Evolutionary conservation across 2,888 invertebrate species (phyloP).

Genomic region (Drosophila anomalata): DNA sequence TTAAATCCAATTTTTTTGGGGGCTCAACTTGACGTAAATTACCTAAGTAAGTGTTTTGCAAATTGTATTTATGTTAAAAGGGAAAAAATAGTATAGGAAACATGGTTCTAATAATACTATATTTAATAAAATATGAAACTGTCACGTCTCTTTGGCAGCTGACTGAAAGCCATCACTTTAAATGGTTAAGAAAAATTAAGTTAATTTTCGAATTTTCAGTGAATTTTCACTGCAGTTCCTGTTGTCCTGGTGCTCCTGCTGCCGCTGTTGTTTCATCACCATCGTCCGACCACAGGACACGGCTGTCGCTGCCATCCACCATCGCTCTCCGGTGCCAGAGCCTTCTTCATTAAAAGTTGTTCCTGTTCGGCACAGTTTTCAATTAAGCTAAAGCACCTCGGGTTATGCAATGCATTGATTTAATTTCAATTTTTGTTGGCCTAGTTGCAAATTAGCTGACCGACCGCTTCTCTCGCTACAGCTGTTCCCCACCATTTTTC

Average conservation of each 20-base stretch:
- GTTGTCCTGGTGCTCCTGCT: neutral
- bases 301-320: conserved; percentile 5
- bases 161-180: conserved; percentile 1
- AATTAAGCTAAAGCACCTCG: conserved; percentile 57
- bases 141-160: neutral
- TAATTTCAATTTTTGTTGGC: conserved; percentile 55
- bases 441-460: conserved; percentile 73
- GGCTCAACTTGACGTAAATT: neutral
- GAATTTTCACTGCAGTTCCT: conserved; percentile 13
- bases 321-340: conserved; percentile 9
- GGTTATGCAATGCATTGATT: conserved; percentile 67
- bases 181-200: conserved; percentile 53
- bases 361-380: conserved; percentile 60
- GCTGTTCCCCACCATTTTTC: neutral
- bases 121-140: too few relatives aligned
- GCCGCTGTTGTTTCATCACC: neutral
- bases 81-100: neutral
- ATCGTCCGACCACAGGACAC: conserved; percentile 2
- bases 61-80: neutral
- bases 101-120: too few relatives aligned
- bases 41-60: neutral
- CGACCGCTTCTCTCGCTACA: conserved; percentile 1
- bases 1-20: neutral
- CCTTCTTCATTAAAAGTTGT: conserved; percentile 70
- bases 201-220: conserved; percentile 61